Evolutionary conservation across 1,140 invertebrate species (phyloP).

Genomic region (Propsilocerus akamusi): DNA sequence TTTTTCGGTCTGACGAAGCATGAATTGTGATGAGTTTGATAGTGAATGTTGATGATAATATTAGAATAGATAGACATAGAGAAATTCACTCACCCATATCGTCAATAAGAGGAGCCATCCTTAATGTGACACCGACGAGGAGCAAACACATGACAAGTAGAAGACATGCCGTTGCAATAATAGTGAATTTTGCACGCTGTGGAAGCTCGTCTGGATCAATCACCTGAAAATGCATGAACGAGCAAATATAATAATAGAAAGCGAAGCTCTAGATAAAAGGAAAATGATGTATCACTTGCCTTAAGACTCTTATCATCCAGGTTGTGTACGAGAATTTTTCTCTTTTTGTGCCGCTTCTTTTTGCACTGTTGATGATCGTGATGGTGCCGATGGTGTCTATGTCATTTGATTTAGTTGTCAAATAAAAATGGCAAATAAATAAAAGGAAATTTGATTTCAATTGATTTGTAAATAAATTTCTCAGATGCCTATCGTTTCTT

Average conservation of each 20-base stretch:
- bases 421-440: neutral
- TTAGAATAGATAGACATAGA: no score
- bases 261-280: neutral
- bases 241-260: neutral
- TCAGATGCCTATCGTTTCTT: no score
- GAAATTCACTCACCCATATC: conserved; percentile 71
- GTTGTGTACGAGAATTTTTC: conserved; percentile 23
- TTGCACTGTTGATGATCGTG: conserved; percentile 14
- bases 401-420: no score
- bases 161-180: conserved; percentile 69
- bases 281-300: conserved; percentile 8
- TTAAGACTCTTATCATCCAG: conserved; percentile 22
- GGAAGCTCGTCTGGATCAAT: conserved; percentile 51
- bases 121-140: conserved; percentile 68
- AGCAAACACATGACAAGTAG: conserved; percentile 70
- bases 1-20: no score
- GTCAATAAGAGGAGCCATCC: conserved; percentile 81
- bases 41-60: no score
- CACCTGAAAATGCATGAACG: conserved; percentile 20
- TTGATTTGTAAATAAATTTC: neutral
- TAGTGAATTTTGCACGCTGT: conserved; percentile 65
- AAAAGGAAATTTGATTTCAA: neutral
- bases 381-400: conserved; percentile 21
- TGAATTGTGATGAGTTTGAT: no score
- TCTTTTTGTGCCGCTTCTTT: conserved; percentile 16